phyloP scores from a whole-genome alignment of 2,888 invertebrate species.

The Cheiracanthium punctorium region DNA sequence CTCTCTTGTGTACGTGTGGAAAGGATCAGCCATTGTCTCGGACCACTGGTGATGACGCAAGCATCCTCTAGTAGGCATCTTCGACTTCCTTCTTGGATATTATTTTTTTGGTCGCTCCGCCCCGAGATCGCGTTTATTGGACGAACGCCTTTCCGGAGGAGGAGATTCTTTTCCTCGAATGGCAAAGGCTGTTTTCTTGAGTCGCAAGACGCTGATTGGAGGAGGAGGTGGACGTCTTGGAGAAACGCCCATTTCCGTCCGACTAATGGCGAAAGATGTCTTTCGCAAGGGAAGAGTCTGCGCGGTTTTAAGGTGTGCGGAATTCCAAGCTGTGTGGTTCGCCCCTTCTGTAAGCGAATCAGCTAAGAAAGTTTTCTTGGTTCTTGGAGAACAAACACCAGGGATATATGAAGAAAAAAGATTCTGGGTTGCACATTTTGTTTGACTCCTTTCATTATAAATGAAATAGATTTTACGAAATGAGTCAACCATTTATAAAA shows the following conservation, averaged over 20 bases:
- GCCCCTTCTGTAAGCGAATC: no score
- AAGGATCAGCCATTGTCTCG: constrained; percentile 5
- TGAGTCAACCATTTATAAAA: no score
- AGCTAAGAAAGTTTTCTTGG: no score
- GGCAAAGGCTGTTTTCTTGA: constrained; percentile 14
- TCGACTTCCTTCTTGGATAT: neutral
- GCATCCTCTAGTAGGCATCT: constrained; percentile 8
- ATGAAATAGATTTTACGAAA: no score
- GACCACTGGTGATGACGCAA: constrained; percentile 2
- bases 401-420: no score
- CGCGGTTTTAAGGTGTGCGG: no score
- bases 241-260: neutral
- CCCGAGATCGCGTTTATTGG: neutral
- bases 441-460: no score
- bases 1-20: neutral
- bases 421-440: no score
- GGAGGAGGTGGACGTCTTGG: neutral
- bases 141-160: neutral
- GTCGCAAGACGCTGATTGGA: neutral
- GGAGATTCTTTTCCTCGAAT: constrained; percentile 53
- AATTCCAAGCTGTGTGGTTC: no score
- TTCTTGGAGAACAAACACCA: no score
- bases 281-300: no score
- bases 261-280: neutral
- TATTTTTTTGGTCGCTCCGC: neutral